Evolutionary conservation across 92 coral and sea anemone genomes (phyloP).

Genomic region (Anthopleura xanthogrammica): DNA sequence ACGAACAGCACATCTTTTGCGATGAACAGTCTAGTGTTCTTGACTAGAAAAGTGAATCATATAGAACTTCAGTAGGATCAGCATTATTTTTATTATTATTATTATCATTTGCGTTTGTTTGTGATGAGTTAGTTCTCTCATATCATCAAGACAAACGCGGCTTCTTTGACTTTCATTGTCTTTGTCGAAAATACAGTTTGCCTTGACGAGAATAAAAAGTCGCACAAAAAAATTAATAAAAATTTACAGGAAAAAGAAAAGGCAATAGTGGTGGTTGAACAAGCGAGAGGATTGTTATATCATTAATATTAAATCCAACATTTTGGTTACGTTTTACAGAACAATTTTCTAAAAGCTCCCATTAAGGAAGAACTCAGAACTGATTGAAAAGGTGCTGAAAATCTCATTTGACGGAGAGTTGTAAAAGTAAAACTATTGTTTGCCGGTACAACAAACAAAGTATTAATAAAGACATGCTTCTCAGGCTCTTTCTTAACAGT

Average conservation of each 20-base stretch:
- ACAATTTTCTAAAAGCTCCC: too few species aligned
- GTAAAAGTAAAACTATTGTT: not conserved
- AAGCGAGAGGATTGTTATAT: too few species aligned
- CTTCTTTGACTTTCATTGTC: not conserved
- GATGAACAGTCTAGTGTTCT: too few species aligned
- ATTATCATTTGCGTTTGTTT: not conserved
- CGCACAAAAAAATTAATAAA: too few species aligned
- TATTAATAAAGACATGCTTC: not conserved
- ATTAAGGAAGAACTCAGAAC: too few species aligned
- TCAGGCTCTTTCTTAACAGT: not conserved
- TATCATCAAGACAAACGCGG: not conserved
- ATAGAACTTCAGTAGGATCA: not conserved
- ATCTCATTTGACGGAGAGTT: not conserved
- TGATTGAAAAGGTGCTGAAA: not conserved
- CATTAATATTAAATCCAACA: too few species aligned
- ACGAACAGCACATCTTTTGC: too few species aligned
- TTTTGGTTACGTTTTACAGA: too few species aligned
- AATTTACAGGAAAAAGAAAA: too few species aligned
- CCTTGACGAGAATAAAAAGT: not conserved
- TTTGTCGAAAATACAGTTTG: not conserved
- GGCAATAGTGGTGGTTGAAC: too few species aligned
- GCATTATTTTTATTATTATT: not conserved
- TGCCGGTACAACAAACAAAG: not conserved
- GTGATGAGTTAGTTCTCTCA: not conserved
- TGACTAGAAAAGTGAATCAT: not conserved